A percentile compares a stretch with the other conserved stretches of the same genome.
phyloP scores from a whole-genome alignment of 2,888 invertebrate species.

The Eumacrocentrus americanus region DNA sequence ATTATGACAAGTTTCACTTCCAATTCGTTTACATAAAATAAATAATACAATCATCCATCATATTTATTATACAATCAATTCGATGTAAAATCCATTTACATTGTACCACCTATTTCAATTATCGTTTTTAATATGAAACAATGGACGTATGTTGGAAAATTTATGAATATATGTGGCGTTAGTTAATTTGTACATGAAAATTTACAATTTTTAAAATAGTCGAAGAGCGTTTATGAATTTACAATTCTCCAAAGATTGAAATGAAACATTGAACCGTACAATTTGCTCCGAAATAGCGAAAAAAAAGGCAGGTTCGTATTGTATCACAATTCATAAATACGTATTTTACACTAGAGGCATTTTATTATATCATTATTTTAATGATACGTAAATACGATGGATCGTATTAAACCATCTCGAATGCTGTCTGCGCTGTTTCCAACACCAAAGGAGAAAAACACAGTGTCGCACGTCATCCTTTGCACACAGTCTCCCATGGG shows the following conservation, averaged over 20 bases:
- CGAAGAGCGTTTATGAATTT: neutral
- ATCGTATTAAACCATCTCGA: constrained; percentile 78
- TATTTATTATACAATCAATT: neutral
- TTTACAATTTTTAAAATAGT: constrained; percentile 18
- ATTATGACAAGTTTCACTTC: neutral
- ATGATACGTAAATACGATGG: constrained; percentile 73
- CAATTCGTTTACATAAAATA: neutral
- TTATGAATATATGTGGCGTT: constrained; percentile 6
- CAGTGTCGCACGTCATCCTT: constrained; percentile 72
- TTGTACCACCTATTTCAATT: neutral
- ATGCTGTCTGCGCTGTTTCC: constrained; percentile 74
- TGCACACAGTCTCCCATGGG: constrained; percentile 77
- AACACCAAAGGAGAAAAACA: constrained; percentile 78
- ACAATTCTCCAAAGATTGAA: neutral
- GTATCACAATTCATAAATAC: constrained; percentile 32
- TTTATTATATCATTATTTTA: constrained; percentile 33
- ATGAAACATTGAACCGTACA: constrained; percentile 19
- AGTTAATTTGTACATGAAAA: constrained; percentile 21
- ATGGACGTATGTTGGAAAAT: constrained; percentile 12
- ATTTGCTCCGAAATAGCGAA: constrained; percentile 19
- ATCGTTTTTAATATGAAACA: neutral
- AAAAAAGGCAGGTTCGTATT: constrained; percentile 13
- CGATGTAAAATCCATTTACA: neutral
- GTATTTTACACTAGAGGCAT: constrained; percentile 19
- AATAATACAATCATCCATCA: neutral